Conservation (phyloP, 1,140 invertebrate species). For the Fopius arisanus region DNA sequence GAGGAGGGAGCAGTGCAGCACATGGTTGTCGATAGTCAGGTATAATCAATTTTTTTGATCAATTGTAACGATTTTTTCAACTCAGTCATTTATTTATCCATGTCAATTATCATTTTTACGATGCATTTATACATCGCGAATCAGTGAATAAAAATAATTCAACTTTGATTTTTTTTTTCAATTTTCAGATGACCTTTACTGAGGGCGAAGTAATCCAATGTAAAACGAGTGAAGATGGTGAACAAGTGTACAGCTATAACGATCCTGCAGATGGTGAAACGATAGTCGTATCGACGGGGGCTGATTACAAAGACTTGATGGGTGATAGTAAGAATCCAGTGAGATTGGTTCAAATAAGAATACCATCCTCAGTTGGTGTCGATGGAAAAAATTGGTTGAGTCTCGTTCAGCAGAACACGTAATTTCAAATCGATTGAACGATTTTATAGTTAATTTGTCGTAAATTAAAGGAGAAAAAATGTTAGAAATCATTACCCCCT, state of each 20-base stretch:
- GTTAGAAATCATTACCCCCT: background rate
- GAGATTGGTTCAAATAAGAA: conserved; percentile 58
- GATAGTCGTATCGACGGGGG: conserved; percentile 52
- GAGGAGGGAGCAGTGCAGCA: conserved; percentile 61
- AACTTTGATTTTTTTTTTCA: conserved; percentile 1
- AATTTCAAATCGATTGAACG: background rate
- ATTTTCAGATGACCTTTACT: conserved; percentile 47
- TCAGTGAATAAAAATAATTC: no score
- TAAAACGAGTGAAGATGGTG: conserved; percentile 48
- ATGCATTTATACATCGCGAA: background rate
- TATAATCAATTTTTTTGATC: conserved; percentile 30
- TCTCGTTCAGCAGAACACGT: conserved; percentile 49
- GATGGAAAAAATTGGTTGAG: conserved; percentile 58
- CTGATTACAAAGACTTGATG: conserved; percentile 51
- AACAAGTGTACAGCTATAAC: conserved; percentile 57
- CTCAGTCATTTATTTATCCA: no score
- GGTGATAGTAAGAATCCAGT: conserved; percentile 50
- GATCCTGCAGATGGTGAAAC: conserved; percentile 53
- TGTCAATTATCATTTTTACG: background rate
- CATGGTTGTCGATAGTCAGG: conserved; percentile 67
- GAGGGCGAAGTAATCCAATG: conserved; percentile 47
- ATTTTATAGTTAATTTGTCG: background rate
- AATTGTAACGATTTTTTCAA: background rate
- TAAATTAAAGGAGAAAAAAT: no score
- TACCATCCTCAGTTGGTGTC: conserved; percentile 46